Base-by-base conservation (phyloP, 2,888 invertebrate genomes). In the Protodeltote pygarga region DNA sequence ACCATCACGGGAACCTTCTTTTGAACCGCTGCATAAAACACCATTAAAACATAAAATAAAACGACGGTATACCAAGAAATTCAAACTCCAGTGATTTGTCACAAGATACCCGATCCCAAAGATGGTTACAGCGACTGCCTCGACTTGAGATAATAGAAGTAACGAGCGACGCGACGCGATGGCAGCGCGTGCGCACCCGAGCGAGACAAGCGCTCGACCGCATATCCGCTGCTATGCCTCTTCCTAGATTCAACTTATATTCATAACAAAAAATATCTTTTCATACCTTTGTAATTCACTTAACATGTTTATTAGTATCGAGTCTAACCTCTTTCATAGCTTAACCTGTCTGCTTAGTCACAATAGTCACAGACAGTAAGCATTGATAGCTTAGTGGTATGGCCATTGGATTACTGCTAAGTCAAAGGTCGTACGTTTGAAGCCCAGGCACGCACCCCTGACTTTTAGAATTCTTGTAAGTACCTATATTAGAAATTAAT, bases 171-270 rank as follows among this genome's bases (percentile, higher is more conserved):
- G 87, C 87, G 83, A 81, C 79, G 80, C 77, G 83, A 81, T 80
- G 85, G 82, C 81, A 78, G 85, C 80, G 84, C 85, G 63, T 41
- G 77, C 80, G 85, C 90, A 87, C 51, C 89, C 77, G 74, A 83
- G 77, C 87, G 82, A 60, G 79, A 81, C 87, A 79, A 21, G 79
- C 89, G 79, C 85, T 89, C 91, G 86, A 89, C 90, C 91, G 89
- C 83, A 89, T 79, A 88, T 91, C 91, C 91, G 91, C 82, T 75
- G 80, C 78, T 72, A 76, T 79, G 73, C 77, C 79, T 78, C 78
- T 86, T 87, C 86, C 88, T 89, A 89, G 87, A 81, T 73, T 72
- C 66, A 71, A 64, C 69, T 59, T 51, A 46, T 38, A 53, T 55
- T 49, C 58, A 57, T 55, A 61, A 63, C 17, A 40, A 65, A 65